Evolutionary conservation across 92 coral and sea anemone species (phyloP), one percentile per base, ranked within the genome.

Genomic region (Epizoanthus ramosus): DNA sequence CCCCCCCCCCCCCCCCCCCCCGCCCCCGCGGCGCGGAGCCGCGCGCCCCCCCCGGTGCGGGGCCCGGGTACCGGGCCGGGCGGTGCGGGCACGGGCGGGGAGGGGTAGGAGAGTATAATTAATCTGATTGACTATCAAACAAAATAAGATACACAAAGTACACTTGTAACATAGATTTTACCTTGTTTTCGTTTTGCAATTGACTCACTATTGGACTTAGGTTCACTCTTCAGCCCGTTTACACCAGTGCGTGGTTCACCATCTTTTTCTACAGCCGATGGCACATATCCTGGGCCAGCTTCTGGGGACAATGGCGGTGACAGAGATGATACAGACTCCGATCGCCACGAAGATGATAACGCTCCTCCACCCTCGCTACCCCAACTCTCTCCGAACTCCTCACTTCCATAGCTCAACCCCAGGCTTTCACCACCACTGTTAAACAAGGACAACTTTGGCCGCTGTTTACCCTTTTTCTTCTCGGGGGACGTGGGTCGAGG

Each of bases 291-390:
- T 52, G 83, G 53, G 9, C 63, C 89, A 4, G 75, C 86, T 57
- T 90, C 93, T 23, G 99, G 98, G 4, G 98, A 94, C 39, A 91
- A 74, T 22, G 98, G 98, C 15, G 98, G 99, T 23, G 99, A 92
- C 54, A 74, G 56, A 37, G 90, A 64, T 68, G 93, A 83, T 24
- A 72, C 80, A 37, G 90, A 91, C 9, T 85, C 88, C 4, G 98
- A 93, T 71, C 87, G 89, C 88, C 87, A 85, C 21, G 99, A 96
- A 2, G 98, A 80, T 1, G 92, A 75, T 18, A 89, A 79, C 14
- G 63, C 73, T 17, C 83, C 88, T 37, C 80, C 90, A 1, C 77
- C 87, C 19, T 84, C 89, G 4, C 83, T 89, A 6, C 90, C 95
- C 92, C 92, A 94, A 33, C 99, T 96, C 73, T 92, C 92, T 8